These are phyloP conservation scores for Mallotus villosus DNA, from an alignment of 2,797 vertebrate genomes.

Conservation along the genomic window DNA sequence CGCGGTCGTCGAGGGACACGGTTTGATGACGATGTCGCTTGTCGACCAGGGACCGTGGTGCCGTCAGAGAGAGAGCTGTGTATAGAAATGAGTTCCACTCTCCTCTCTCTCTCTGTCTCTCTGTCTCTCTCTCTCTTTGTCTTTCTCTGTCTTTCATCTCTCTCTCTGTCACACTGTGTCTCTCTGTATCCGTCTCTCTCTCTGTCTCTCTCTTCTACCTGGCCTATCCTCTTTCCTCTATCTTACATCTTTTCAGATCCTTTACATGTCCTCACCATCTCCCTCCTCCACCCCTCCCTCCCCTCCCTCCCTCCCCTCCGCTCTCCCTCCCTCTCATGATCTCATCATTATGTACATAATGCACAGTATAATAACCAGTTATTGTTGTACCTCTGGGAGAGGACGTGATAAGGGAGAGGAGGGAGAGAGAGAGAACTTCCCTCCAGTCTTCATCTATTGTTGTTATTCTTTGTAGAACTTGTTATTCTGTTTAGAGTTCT, in stretches of 20 bases:
- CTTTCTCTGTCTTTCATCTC: not conserved
- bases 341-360: not conserved
- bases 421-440: not conserved
- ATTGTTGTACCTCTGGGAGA: not conserved
- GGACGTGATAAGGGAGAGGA: not conserved
- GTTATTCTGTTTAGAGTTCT: too few relatives aligned
- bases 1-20: not conserved
- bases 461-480: too few relatives aligned
- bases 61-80: not conserved
- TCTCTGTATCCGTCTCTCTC: not conserved
- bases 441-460: too few relatives aligned
- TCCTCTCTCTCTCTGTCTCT: not conserved
- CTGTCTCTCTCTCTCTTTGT: too few relatives aligned
- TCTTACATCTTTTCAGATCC: not conserved
- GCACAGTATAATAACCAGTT: slow-evolving; percentile 3
- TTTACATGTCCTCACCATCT: not conserved
- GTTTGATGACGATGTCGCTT: not conserved
- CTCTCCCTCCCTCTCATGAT: not conserved
- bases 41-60: not conserved
- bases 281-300: not conserved
- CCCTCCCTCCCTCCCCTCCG: too few relatives aligned
- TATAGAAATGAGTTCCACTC: not conserved
- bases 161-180: not conserved
- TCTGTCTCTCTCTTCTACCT: not conserved
- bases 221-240: not conserved